These are phyloP conservation scores for Callipepla squamata DNA, from an alignment of 2,113 vertebrate species.

Conservation along the genomic window DNA sequence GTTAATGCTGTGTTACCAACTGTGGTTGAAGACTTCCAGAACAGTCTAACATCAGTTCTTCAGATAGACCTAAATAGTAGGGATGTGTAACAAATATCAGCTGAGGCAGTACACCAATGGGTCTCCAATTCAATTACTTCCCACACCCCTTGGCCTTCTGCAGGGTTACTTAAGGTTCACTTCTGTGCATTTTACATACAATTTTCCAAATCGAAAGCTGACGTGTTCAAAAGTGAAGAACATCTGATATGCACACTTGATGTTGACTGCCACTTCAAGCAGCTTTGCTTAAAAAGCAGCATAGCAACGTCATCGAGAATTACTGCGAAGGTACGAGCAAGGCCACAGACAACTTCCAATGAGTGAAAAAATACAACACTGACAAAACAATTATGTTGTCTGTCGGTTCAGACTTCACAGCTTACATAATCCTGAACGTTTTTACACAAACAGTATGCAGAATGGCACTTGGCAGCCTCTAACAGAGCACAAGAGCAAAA, in stretches of 20 bases:
- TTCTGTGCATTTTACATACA: not conserved
- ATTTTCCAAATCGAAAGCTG: not conserved
- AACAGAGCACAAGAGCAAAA: not conserved
- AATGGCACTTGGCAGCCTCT: not conserved
- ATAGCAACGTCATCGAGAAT: not conserved
- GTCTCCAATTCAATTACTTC: not conserved
- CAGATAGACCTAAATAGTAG: too few species aligned
- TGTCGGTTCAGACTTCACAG: not conserved
- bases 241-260: not conserved
- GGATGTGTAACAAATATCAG: too few species aligned
- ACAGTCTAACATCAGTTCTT: too few species aligned
- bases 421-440: not conserved
- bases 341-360: not conserved
- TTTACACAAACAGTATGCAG: not conserved
- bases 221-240: not conserved
- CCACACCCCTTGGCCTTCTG: not conserved
- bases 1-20: too few species aligned
- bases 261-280: not conserved
- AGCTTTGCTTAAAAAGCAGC: not conserved
- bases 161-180: not conserved
- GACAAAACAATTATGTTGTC: not conserved
- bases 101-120: accelerated
- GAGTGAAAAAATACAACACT: not conserved
- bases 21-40: too few species aligned
- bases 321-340: not conserved